Percentiles rank a stretch among this genome's conserved stretches.
Evolutionary conservation across 2,113 vertebrate genomes (phyloP).

Genomic region (Anoplopoma fimbria): DNA sequence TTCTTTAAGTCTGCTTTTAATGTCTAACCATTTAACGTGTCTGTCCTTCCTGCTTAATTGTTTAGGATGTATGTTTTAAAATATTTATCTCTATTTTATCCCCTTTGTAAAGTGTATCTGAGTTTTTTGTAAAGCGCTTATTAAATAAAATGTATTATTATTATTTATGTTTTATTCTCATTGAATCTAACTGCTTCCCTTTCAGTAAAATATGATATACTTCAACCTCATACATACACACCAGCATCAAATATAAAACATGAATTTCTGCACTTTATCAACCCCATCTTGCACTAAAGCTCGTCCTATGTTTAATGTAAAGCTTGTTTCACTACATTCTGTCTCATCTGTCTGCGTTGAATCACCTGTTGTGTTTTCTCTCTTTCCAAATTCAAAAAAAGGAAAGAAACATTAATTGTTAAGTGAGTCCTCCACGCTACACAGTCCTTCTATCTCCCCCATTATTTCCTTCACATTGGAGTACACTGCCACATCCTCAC

Average conservation of each 20-base stretch:
- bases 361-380: not conserved
- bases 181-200: no score
- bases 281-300: not conserved
- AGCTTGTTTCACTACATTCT: not conserved
- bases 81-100: no score
- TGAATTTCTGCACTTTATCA: not conserved
- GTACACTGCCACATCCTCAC: constrained; percentile 23
- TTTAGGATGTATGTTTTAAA: no score
- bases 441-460: not conserved
- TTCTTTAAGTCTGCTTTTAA: no score
- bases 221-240: not conserved
- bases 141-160: no score
- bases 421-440: not conserved
- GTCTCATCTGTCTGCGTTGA: not conserved
- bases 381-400: not conserved
- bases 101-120: no score
- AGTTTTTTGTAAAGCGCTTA: no score
- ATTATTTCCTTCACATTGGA: constrained; percentile 39
- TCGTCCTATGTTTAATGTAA: not conserved
- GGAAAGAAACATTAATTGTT: not conserved
- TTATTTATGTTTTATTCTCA: no score
- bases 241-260: not conserved
- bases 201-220: no score
- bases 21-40: no score
- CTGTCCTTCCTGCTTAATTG: no score